Evolutionary conservation across 2,888 invertebrate genomes (phyloP), one percentile per base, ranked within the genome.

Genomic region (Choreutis nemorana): DNA sequence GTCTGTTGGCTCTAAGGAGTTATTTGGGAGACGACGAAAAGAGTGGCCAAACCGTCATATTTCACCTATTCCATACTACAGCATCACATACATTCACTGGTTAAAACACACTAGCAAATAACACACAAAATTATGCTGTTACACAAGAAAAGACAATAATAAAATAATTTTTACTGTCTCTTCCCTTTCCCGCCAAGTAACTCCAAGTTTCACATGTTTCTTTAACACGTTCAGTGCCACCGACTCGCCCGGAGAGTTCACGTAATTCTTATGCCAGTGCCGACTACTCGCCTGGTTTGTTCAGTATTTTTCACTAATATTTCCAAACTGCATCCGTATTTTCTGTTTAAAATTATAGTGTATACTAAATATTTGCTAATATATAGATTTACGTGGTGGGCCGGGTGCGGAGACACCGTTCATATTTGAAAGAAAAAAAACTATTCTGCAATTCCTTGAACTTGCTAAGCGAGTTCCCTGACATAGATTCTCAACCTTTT

Each of bases 181-280:
- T n/a, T n/a, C n/a, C n/a, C n/a, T n/a, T n/a, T n/a, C n/a, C n/a
- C n/a, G n/a, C n/a, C n/a, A n/a, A n/a, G n/a, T n/a, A n/a, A n/a
- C n/a, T n/a, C n/a, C n/a, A n/a, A n/a, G n/a, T n/a, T n/a, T n/a
- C n/a, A n/a, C n/a, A n/a, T 30, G 14, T 22, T 21, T 6, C 22
- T 20, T 18, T 25, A 16, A 26, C 26, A 14, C 16, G 11, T 26
- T 26, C 28, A 28, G 12, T 28, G 28, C 28, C 28, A 28, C 28
- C 20, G 28, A 28, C 28, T 28, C 28, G 28, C 28, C 18, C 21
- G 28, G 28, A 28, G 28, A 28, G 28, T 21, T 13, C 20, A 28
- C 18, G 20, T 20, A 18, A 28, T 21, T 20, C 13, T 28, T 28
- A 28, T 28, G 20, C 28, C 21, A 20, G 28, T 21, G 21, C 28